A percentile compares a stretch with the other conserved stretches of the same genome.
phyloP scores from a whole-genome alignment of 2,797 vertebrate species.

The Coilia nasus region DNA sequence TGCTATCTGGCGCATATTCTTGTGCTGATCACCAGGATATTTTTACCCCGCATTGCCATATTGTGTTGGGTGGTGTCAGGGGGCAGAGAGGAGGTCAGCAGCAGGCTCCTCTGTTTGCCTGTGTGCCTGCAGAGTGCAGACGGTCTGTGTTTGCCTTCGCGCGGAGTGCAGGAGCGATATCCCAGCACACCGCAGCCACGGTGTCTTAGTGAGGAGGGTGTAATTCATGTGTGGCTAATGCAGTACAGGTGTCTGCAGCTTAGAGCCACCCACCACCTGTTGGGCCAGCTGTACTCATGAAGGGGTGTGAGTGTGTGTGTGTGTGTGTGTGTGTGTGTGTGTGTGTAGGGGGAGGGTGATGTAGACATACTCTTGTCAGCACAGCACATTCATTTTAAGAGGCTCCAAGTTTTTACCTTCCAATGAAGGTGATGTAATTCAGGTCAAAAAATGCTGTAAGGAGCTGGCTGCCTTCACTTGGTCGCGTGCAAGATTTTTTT shows the following conservation, averaged over 20 bases:
- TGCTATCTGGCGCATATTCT: neutral
- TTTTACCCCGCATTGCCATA: neutral
- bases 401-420: neutral
- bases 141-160: neutral
- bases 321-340: no score
- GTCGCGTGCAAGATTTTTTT: neutral
- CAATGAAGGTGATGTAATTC: slow-evolving; percentile 5
- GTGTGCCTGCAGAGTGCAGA: neutral
- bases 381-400: neutral
- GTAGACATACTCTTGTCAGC: slow-evolving; percentile 8
- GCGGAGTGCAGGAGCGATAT: neutral
- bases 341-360: neutral
- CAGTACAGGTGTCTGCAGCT: slow-evolving; percentile 44
- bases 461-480: neutral
- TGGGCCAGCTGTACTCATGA: slow-evolving; percentile 36
- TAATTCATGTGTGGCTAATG: slow-evolving; percentile 55
- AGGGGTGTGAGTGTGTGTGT: neutral
- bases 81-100: neutral
- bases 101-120: neutral
- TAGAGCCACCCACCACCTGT: slow-evolving; percentile 48
- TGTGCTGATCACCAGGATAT: neutral
- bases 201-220: slow-evolving; percentile 41
- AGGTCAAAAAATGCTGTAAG: neutral
- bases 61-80: neutral
- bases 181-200: neutral